These are phyloP conservation scores for Serilophus lunatus DNA, from an alignment of 2,113 vertebrate species.

Conservation along the genomic window DNA sequence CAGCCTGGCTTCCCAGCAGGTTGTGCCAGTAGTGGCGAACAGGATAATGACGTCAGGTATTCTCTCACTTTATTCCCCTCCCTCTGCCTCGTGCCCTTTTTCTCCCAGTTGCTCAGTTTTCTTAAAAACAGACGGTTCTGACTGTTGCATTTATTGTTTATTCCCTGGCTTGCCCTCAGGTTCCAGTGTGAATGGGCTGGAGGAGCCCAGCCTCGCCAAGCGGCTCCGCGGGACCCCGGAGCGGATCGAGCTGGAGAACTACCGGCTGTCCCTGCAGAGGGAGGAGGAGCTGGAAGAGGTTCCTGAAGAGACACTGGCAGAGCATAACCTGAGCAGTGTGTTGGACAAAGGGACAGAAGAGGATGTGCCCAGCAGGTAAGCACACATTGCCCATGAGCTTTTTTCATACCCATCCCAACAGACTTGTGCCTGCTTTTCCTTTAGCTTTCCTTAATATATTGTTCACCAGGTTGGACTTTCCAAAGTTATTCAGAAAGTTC, in stretches of 20 bases:
- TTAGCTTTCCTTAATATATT: not conserved
- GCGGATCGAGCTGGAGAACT: slow-evolving; percentile 97
- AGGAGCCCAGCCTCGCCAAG: slow-evolving; percentile 89
- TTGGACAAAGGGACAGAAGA: slow-evolving; percentile 85
- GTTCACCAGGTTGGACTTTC: not conserved
- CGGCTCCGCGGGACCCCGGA: slow-evolving; percentile 89
- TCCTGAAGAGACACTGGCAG: slow-evolving; percentile 91
- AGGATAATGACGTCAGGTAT: not conserved
- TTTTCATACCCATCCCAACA: not conserved
- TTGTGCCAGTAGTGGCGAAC: not conserved
- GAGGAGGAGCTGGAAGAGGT: slow-evolving; percentile 95
- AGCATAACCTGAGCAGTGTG: slow-evolving; percentile 95
- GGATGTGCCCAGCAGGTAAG: slow-evolving; percentile 90
- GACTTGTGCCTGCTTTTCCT: not conserved
- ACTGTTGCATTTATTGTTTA: not conserved
- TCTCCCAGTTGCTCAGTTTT: not conserved
- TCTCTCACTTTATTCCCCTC: not conserved
- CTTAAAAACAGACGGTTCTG: not conserved
- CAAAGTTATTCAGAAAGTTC: not conserved
- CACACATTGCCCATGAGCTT: not conserved
- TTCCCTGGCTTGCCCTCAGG: slow-evolving; percentile 60
- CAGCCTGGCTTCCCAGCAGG: not conserved
- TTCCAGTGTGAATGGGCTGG: slow-evolving; percentile 82
- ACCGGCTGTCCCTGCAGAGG: slow-evolving; percentile 84
- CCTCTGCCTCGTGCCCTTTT: not conserved